These are phyloP conservation scores for Pseudomyrmex flavicornis DNA, from an alignment of 1,140 invertebrate genomes.

Conservation along the genomic window DNA sequence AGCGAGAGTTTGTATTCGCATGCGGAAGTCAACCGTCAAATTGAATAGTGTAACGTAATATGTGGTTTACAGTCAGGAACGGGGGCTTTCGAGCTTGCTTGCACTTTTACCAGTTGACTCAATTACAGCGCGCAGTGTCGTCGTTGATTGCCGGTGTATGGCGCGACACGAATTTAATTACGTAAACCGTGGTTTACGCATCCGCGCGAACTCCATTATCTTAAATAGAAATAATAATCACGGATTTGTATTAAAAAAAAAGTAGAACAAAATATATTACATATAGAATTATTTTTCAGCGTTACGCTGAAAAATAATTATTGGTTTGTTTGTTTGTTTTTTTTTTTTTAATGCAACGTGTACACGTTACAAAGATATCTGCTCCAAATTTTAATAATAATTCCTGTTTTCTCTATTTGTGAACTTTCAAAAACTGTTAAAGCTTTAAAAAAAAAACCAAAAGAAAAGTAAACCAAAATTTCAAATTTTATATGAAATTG, in stretches of 20 bases:
- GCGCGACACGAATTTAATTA: conserved; percentile 45
- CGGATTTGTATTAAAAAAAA: not conserved
- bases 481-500: too few relatives aligned
- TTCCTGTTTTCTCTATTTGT: too few relatives aligned
- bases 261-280: too few relatives aligned
- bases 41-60: conserved; percentile 61
- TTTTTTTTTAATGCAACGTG: too few relatives aligned
- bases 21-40: conserved; percentile 52
- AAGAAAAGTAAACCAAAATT: too few relatives aligned
- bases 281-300: too few relatives aligned
- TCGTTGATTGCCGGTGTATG: conserved; percentile 53
- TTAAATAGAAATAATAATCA: conserved; percentile 52
- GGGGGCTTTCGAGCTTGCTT: conserved; percentile 48
- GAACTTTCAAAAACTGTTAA: too few relatives aligned
- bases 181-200: conserved; percentile 50
- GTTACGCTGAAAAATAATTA: too few relatives aligned
- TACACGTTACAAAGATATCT: too few relatives aligned
- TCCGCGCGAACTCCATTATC: conserved; percentile 30
- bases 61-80: conserved; percentile 56
- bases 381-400: too few relatives aligned
- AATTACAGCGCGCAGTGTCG: conserved; percentile 50
- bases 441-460: too few relatives aligned
- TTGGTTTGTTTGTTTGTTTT: too few relatives aligned
- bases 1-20: conserved; percentile 53
- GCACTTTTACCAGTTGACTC: conserved; percentile 61